Base-by-base conservation (phyloP, 2,888 invertebrate genomes). In the Perdita meconis region DNA sequence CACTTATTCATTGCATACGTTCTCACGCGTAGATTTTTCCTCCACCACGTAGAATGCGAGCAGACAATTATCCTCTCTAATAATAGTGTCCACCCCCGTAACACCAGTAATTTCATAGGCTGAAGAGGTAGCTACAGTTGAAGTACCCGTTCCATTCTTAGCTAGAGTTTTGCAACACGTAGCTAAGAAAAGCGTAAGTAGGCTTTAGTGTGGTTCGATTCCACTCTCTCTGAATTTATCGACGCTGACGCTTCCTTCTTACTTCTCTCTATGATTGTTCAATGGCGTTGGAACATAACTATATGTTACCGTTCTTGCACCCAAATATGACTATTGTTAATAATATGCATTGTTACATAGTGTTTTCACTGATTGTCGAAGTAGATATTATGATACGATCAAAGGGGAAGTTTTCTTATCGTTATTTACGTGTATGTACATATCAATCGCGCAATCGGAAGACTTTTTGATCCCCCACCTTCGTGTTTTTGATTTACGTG, bases 121-220 rank as follows among this genome's bases (percentile, higher is more conserved):
- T 61, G 50, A 51, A 65, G 75, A 56, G 56, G 19, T 63, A 63
- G 75, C 61, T 66, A 66, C 44, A 34, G 26, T 71, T 64, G 50
- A 75, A 71, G 71, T 76, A 47, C 30, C 42, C 40, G 47, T 57
- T 61, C 55, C 61, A 57, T 68, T 60, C 68, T 65, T 79, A 70
- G 56, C 51, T 78, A 79, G 67, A 71, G 30, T 72, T 60, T 72
- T 61, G 60, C 60, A 68, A 71, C 70, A 60, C 19, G 77, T 79
- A 79, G 72, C 71, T 77, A 77, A 77, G 63, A 69, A 56, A 70
- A 68, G 40, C 78, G 80, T 78, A 70, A 78, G 73, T 73, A 67
- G 69, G 69, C 65, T 80, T 78, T n/a, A 19, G 8, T 71, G 44
- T 60, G 34, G 30, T 19, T 60, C 59, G 38, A 70, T n/a, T 19